Evolutionary conservation across 2,888 invertebrate species (phyloP).

Genomic region (Leucophora obtusa): DNA sequence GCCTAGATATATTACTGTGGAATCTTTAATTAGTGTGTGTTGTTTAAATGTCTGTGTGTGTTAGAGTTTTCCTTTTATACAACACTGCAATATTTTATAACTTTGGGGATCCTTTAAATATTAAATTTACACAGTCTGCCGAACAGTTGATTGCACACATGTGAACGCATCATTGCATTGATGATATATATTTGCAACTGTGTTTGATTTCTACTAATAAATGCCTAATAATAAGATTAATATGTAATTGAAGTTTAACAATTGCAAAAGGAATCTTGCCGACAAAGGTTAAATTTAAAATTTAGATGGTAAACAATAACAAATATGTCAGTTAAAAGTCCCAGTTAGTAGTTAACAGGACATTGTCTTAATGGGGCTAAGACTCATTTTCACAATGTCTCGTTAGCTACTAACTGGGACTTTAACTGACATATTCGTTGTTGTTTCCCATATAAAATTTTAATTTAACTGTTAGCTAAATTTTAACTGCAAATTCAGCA

Average conservation of each 20-base stretch:
- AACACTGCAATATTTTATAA: conserved; percentile 18
- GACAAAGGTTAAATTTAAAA: too few relatives aligned
- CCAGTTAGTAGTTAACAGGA: too few relatives aligned
- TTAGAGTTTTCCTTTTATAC: neutral
- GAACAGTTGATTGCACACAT: neutral
- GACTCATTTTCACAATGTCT: too few relatives aligned
- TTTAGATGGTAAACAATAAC: too few relatives aligned
- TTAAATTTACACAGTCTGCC: conserved; percentile 36
- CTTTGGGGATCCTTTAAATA: conserved; percentile 31
- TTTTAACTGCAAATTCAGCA: too few relatives aligned
- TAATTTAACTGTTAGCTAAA: too few relatives aligned
- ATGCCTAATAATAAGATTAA: conserved; percentile 37
- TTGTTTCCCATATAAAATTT: too few relatives aligned
- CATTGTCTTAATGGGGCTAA: too few relatives aligned
- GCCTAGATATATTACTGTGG: neutral
- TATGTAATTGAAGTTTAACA: conserved; percentile 43
- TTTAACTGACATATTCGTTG: too few relatives aligned
- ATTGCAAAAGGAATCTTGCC: neutral
- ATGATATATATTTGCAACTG: conserved; percentile 7
- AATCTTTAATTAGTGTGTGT: neutral
- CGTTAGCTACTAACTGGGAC: too few relatives aligned
- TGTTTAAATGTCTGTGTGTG: neutral
- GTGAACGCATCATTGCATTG: neutral
- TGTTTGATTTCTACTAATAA: conserved; percentile 39
- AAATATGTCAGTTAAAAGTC: too few relatives aligned